Evolutionary conservation across 2,888 invertebrate species (phyloP).

Genomic region (Cryptus viduatorius): DNA sequence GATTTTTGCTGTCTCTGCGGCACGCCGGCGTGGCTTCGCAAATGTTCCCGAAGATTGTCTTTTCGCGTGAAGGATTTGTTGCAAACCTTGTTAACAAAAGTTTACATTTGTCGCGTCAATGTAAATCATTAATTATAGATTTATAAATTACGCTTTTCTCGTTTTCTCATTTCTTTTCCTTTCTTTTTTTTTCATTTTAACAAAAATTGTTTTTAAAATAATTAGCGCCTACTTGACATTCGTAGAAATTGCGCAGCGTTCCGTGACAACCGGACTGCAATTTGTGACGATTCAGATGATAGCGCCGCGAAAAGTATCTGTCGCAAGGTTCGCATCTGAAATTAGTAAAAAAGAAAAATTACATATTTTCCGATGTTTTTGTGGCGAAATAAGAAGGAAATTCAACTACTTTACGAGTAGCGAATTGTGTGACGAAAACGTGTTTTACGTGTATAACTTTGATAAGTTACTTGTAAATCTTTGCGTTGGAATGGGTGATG

Average conservation of each 20-base stretch:
- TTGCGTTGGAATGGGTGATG: slow-evolving; percentile 86
- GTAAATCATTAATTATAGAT: too few relatives aligned
- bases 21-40: slow-evolving; percentile 89
- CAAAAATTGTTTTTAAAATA: background rate
- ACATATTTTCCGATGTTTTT: too few relatives aligned
- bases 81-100: slow-evolving; percentile 84
- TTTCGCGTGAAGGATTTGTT: slow-evolving; percentile 88
- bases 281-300: slow-evolving; percentile 86
- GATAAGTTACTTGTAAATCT: slow-evolving; percentile 77
- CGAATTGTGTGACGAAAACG: too few relatives aligned
- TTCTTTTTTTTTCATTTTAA: background rate
- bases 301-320: slow-evolving; percentile 86
- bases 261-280: slow-evolving; percentile 86
- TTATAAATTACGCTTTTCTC: too few relatives aligned
- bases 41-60: slow-evolving; percentile 90
- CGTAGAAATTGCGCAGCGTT: slow-evolving; percentile 85
- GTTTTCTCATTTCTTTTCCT: slow-evolving; percentile 9
- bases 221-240: slow-evolving; percentile 86
- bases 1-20: slow-evolving; percentile 87
- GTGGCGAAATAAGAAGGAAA: too few relatives aligned
- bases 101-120: too few relatives aligned
- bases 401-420: too few relatives aligned
- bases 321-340: slow-evolving; percentile 85
- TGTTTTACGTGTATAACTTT: too few relatives aligned
- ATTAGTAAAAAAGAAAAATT: slow-evolving; percentile 25